Evolutionary conservation across 2,888 invertebrate species (phyloP), one percentile per base, ranked within the genome.

Genomic region (Pristionchus fissidentatus): DNA sequence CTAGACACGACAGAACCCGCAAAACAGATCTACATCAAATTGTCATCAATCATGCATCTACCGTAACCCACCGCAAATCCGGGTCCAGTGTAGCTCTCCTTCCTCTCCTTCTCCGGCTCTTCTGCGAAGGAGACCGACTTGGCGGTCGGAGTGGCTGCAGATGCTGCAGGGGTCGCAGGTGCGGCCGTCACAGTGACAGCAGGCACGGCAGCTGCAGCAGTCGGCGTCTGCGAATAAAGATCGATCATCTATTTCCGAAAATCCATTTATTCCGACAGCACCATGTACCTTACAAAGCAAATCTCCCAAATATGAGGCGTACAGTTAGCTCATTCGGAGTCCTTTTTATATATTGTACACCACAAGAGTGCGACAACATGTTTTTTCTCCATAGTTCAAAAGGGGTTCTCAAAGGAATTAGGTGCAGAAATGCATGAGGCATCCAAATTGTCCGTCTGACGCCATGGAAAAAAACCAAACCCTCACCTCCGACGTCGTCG

Each of bases 141-240:
- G 5, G n/a, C 10, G 1, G n/a, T 2, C 7, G 41, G n/a, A 1
- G 43, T 46, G 29, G 43, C n/a, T 1, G 70, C 26, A 35, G 19
- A 29, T n/a, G 73, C 26, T 43, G 73, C 29, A n/a, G 73, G n/a
- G 8, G 73, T 29, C n/a, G n/a, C n/a, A n/a, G n/a, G 55, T 10
- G 84, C 38, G 26, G 75, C 49, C 19, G 84, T 26, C 8, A 70
- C n/a, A n/a, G n/a, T 60, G 60, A 73, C 19, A 1, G 41, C 41
- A 15, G 77, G 66, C 3, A n/a, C 78, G 19, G 66, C 79, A 32
- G 82, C 38, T 19, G 62, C 46, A 35, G 85, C 75, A n/a, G 83
- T 55, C 22, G 46, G 29, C 1, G 83, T 55, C n/a, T 22, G 41
- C 41, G n/a, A n/a, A n/a, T n/a, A n/a, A n/a, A n/a, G n/a, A n/a